These are phyloP conservation scores for Nibea coibor DNA, from an alignment of 2,113 vertebrate genomes.

Conservation along the genomic window DNA sequence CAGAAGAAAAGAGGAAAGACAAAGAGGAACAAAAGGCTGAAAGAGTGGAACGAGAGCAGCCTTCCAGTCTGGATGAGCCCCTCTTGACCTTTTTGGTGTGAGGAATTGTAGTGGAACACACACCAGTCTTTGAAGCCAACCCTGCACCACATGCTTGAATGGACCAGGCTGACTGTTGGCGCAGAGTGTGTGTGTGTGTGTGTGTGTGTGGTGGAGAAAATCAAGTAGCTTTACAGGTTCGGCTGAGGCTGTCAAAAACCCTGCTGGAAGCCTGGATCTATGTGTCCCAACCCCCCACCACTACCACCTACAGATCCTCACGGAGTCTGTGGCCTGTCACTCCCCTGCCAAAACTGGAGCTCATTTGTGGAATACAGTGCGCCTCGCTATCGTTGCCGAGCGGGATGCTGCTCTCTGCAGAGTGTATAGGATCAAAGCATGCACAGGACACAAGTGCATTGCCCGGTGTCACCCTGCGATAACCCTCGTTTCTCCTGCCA, in stretches of 20 bases:
- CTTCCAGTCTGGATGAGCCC: conserved; percentile 41
- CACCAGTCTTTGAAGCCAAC: conserved; percentile 51
- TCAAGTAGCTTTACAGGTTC: conserved; percentile 48
- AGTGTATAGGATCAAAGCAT: conserved; percentile 63
- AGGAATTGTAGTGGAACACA: conserved; percentile 42
- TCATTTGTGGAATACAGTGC: conserved; percentile 70
- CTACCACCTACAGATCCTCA: conserved; percentile 24
- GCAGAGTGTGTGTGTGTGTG: not conserved
- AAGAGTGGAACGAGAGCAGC: conserved; percentile 41
- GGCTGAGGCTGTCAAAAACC: conserved; percentile 44
- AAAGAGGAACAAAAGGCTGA: conserved; percentile 49
- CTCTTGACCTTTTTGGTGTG: conserved; percentile 62
- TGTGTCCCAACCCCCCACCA: conserved; percentile 7
- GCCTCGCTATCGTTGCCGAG: conserved; percentile 22
- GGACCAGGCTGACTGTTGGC: conserved; percentile 44
- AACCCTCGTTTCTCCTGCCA: conserved; percentile 65
- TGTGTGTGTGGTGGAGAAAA: conserved; percentile 5
- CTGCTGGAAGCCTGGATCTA: conserved; percentile 33
- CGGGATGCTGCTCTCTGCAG: conserved; percentile 34
- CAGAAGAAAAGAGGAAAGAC: conserved; percentile 11
- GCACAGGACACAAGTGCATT: conserved; percentile 37
- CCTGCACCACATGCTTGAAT: conserved; percentile 33
- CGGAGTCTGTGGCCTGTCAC: conserved; percentile 63
- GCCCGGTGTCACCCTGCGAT: conserved; percentile 56
- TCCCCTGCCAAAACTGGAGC: conserved; percentile 73